Percentiles rank a stretch among this genome's conserved stretches.
phyloP scores from a whole-genome alignment of 1,140 invertebrate species.

The Apolygus lucorum region DNA sequence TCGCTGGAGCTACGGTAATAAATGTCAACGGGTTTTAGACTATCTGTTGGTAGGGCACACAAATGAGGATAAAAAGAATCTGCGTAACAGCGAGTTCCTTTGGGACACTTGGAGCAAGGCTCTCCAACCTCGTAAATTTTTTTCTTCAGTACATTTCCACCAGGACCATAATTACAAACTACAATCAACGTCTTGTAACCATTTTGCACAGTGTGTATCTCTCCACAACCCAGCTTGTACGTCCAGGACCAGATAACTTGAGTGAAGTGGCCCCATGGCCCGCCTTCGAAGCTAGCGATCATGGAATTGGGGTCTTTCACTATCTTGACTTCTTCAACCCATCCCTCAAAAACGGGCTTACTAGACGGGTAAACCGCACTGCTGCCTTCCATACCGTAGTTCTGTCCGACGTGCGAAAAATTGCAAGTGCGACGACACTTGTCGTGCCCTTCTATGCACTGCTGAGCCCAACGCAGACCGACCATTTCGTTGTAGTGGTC shows the following conservation, averaged over 20 bases:
- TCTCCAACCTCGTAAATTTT: background rate
- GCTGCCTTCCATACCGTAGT: background rate
- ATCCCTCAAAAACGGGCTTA: background rate
- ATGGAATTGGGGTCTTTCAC: no score
- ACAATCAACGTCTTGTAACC: background rate
- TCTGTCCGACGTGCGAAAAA: background rate
- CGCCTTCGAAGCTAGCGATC: background rate
- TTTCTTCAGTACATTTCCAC: background rate
- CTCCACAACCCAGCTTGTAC: background rate
- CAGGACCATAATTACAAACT: background rate
- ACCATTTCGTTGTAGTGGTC: background rate
- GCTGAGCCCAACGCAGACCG: background rate
- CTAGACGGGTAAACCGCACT: background rate
- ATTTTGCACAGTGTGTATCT: background rate
- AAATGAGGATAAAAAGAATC: background rate
- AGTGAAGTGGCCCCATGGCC: background rate
- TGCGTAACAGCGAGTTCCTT: background rate
- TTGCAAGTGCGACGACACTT: background rate
- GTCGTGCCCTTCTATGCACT: background rate
- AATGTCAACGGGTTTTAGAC: no score
- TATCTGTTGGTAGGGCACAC: no score
- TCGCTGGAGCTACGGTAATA: no score
- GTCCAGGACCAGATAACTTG: background rate
- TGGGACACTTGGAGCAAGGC: background rate
- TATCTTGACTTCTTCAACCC: background rate